Base-by-base conservation (phyloP, 2,888 invertebrate species). In the Oligia strigilis region DNA sequence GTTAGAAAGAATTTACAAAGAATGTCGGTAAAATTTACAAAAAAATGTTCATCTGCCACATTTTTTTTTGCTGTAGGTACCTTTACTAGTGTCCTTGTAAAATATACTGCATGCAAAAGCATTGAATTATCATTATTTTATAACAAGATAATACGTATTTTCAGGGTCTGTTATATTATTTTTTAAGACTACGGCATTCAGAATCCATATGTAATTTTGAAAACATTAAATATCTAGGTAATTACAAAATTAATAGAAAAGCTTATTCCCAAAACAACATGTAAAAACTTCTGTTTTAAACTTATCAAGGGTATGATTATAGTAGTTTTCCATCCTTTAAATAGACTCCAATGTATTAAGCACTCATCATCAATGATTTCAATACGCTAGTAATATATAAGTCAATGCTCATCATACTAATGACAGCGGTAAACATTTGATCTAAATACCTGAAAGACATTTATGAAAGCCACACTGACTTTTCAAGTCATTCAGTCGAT, bases 401-500 rank as follows among this genome's bases (percentile, higher is more conserved):
- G 36, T 36, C 36, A 36, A 36, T 36, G 36, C n/a, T 62, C 84
- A 86, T 74, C 43, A 43, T 6, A 58, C 66, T 87, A 85, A 87
- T 83, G 87, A 67, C 66, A 62, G 8, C 5, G 64, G 72, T 76
- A 46, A 69, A 75, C 23, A 72, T 77, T 67, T 77, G 80, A 79
- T 76, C 77, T 70, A 83, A 80, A 36, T 36, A 36, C 2, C 36
- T 36, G 36, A 36, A 36, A 36, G 36, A 36, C 36, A 36, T 82
- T 72, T 40, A 67, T 70, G 40, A 74, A 83, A 83, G 80, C 36
- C 40, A 64, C 64, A 75, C 77, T 67, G 77, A 73, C 84, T 80
- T 83, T 83, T 77, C 36, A 75, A 76, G 81, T 70, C 74, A 23
- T 77, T 81, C 72, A 86, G 9, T 49, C 64, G 23, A 75, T 67